Base-by-base conservation (phyloP, 2,113 vertebrate species). In the Pangasianodon hypophthalmus region DNA sequence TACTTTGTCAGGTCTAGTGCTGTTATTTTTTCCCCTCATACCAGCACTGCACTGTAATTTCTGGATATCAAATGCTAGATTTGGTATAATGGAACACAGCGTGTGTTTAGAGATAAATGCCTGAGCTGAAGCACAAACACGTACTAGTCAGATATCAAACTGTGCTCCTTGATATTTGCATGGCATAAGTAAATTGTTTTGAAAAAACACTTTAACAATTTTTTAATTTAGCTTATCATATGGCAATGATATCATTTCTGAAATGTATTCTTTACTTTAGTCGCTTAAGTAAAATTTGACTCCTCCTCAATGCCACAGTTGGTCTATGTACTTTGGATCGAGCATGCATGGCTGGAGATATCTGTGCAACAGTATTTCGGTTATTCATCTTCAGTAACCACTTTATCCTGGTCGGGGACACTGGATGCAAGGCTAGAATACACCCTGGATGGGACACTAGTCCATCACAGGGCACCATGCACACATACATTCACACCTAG, bases 51-150 rank as follows among this genome's bases (percentile, higher is more conserved):
- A 54, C n/a, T 58, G 16, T 44, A 54, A 87, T 87, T 87, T 79
- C 14, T 44, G 26, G 16, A 54, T 56, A 24, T 56, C 50, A 69
- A 19, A 29, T 11, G 19, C 41, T 77, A 75, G 32, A 60, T 77
- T 56, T 71, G 52, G 32, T 41, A 77, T 44, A 87, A 77, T 87
- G 50, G 48, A 16, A 56, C n/a, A 26, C 32, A 14, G 50, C 16
- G 37, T 69, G 44, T 69, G 29, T 48, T 10, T 62, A 7, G 46
- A 52, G 44, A 32, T 69, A 18, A 21, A 73, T 48, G 62, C 71
- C 8, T 75, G 18, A 69, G 64, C 41, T 85, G 10, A 85, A 85
- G 67, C 56, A 84, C 56, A n/a, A 62, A 9, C 84, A 84, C 41
- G 16, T 29, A 62, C 9, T 67, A 26, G 4, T 44, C 41, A 67